Evolutionary conservation across 2,113 vertebrate species (phyloP).

Genomic region (Tapirus terrestris): DNA sequence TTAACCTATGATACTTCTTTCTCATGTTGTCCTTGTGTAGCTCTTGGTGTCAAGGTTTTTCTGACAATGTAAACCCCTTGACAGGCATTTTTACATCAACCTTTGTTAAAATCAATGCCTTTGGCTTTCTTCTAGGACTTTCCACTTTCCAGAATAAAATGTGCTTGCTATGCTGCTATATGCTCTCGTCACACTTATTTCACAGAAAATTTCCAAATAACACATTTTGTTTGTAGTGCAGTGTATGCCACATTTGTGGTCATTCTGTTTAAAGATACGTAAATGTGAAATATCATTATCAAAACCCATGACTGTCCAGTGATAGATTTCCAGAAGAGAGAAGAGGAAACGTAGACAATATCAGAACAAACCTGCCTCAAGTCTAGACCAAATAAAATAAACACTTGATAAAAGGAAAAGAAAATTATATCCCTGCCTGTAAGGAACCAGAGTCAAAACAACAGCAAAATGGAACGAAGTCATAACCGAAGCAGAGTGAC

Average conservation of each 20-base stretch:
- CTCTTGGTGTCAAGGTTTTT: neutral
- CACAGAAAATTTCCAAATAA: neutral
- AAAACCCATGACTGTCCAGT: neutral
- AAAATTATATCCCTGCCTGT: neutral
- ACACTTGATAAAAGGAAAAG: neutral
- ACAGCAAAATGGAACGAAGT: fast-evolving
- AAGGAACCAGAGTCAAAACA: neutral
- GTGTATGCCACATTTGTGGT: neutral
- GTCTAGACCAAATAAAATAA: neutral
- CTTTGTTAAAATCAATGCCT: neutral
- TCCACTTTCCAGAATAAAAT: neutral
- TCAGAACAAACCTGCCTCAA: neutral
- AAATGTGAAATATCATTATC: neutral
- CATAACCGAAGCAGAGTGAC: fast-evolving
- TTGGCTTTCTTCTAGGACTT: neutral
- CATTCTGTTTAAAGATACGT: neutral
- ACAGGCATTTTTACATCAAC: neutral
- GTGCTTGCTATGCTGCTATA: neutral
- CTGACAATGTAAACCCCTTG: neutral
- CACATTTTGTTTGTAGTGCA: neutral
- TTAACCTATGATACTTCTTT: fast-evolving
- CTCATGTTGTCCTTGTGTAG: neutral
- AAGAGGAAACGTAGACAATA: fast-evolving
- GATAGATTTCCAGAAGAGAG: neutral
- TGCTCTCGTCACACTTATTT: too few relatives aligned